Base-by-base conservation (phyloP, 2,797 vertebrate genomes). In the Myripristis murdjan region DNA sequence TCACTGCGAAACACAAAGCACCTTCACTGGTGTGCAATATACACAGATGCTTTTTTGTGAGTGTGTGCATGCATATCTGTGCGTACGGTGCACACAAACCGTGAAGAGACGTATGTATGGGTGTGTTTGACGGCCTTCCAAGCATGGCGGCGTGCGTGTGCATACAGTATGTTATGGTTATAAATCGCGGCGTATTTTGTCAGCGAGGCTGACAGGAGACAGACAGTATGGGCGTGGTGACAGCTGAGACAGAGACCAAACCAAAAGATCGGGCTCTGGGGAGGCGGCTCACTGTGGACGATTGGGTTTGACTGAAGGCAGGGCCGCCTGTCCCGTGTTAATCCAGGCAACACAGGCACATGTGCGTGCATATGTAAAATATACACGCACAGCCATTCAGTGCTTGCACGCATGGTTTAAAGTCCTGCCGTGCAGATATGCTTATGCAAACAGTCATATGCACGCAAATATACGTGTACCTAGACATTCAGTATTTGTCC, bases 171-270 rank as follows among this genome's bases (percentile, higher is more conserved):
- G 61, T 76, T 62, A 39, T 74, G 47, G 71, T 61, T 75, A 18
- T 69, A 81, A 73, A 79, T 85, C 28, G 35, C 20, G 1, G 53
- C 51, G 63, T 81, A 48, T 81, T 83, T 79, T 71, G 72, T 64
- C 65, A 57, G 79, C 33, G 72, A 69, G 44, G 77, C 75, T 85
- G 81, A 86, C 78, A 62, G 78, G 72, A 84, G 75, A 79, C 81
- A 81, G 83, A 78, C 82, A 67, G 79, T 56, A 63, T 77, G 74
- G 85, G 73, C 74, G 70, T 79, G 68, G 78, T 84, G 83, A 86
- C 86, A 84, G 83, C 87, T 75, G 77, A 87, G 86, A 83, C 11
- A 9, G 64, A 83, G 84, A 81, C 66, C 80, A 44, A 87, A 86
- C 64, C 77, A 57, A 49, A 59, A n/a, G 75, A 61, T 51, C 9